Evolutionary conservation across 2,888 invertebrate genomes (phyloP).

Genomic region (Punctoribates punctum): DNA sequence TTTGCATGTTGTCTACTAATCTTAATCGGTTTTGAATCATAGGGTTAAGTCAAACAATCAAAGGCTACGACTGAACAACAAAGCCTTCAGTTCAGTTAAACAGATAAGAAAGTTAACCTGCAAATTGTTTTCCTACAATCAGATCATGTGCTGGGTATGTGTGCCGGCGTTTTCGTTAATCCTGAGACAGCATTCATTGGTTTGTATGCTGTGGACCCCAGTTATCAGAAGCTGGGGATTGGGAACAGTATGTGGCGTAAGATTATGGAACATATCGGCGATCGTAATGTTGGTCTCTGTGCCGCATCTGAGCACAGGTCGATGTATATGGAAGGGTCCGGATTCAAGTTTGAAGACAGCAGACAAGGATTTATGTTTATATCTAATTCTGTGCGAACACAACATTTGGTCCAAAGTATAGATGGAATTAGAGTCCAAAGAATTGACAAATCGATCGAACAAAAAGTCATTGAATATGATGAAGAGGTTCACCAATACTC

Average conservation of each 20-base stretch:
- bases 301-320: conserved; percentile 46
- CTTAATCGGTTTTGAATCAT: too few species aligned
- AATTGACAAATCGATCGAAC: conserved; percentile 13
- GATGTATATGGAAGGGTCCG: conserved; percentile 47
- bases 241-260: conserved; percentile 47
- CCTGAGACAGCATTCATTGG: conserved; percentile 47
- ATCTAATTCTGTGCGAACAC: not conserved
- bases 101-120: too few species aligned
- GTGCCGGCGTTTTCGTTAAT: conserved; percentile 46
- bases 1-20: too few species aligned
- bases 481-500: conserved; percentile 30
- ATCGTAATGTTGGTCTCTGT: conserved; percentile 48
- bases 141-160: conserved; percentile 47
- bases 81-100: too few species aligned
- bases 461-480: conserved; percentile 39
- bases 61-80: too few species aligned
- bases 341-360: conserved; percentile 39
- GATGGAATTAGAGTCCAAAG: not conserved
- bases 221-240: conserved; percentile 47
- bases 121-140: not conserved
- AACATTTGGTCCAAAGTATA: conserved; percentile 29
- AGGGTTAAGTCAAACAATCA: too few species aligned
- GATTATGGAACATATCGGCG: conserved; percentile 46
- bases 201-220: conserved; percentile 47
- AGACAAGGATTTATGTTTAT: conserved; percentile 38